Evolutionary conservation across 2,888 invertebrate genomes (phyloP).

Genomic region (Anthrax anthrax): DNA sequence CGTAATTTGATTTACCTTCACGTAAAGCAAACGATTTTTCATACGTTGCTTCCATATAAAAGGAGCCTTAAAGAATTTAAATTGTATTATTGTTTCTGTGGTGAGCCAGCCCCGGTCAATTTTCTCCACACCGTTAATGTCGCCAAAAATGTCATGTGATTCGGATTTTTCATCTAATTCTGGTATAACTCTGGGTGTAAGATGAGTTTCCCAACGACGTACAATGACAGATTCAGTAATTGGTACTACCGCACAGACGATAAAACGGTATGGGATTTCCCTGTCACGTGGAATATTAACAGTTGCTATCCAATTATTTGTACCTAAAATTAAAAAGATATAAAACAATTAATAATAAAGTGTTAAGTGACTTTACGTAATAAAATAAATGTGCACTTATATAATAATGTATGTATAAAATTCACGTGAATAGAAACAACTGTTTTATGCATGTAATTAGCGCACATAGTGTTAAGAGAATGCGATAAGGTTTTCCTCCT

Average conservation of each 20-base stretch:
- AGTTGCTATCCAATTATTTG: constrained; percentile 47
- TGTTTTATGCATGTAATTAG: too few relatives aligned
- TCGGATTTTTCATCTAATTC: constrained; percentile 23
- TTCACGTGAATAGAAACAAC: too few relatives aligned
- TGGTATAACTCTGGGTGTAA: constrained; percentile 49
- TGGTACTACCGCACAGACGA: constrained; percentile 54
- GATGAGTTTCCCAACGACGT: constrained; percentile 67
- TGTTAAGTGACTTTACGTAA: too few relatives aligned
- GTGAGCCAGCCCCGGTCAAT: constrained; percentile 75
- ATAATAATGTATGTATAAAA: too few relatives aligned
- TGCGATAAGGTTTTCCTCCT: too few relatives aligned
- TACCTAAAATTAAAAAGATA: constrained; percentile 15
- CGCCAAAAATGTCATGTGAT: constrained; percentile 49
- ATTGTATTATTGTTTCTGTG: constrained; percentile 65
- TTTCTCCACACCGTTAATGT: constrained; percentile 40
- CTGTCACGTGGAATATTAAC: constrained; percentile 51
- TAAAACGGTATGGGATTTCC: constrained; percentile 60
- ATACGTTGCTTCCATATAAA: constrained; percentile 60
- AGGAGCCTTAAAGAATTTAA: constrained; percentile 69
- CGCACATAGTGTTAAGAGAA: too few relatives aligned
- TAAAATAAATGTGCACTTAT: too few relatives aligned
- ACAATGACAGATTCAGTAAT: constrained; percentile 41
- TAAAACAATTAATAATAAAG: too few relatives aligned
- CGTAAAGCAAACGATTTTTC: constrained; percentile 48
- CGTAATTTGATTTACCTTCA: constrained; percentile 40